phyloP scores from a whole-genome alignment of 2,797 vertebrate species.

The Lacerta agilis region DNA sequence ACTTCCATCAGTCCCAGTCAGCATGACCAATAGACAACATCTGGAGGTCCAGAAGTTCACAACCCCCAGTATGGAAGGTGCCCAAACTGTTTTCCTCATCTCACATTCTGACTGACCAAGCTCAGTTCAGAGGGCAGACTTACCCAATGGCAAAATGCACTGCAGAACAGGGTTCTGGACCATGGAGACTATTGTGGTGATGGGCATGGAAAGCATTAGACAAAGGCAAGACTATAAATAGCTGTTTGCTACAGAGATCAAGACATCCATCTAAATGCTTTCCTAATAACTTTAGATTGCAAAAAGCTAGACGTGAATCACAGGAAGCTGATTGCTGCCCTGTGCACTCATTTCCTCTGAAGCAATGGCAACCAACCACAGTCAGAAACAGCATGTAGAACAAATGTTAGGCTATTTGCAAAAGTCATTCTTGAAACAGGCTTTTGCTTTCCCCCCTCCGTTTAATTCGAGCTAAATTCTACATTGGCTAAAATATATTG shows the following conservation, averaged over 20 bases:
- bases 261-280: neutral
- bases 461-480: neutral
- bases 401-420: neutral
- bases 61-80: neutral
- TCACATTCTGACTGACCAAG: neutral
- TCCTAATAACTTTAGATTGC: neutral
- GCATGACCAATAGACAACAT: too few species aligned
- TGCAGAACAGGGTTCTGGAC: neutral
- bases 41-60: neutral
- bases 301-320: neutral
- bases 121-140: neutral
- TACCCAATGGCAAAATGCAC: neutral
- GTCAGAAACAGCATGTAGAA: neutral
- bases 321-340: neutral
- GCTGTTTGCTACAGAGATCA: neutral
- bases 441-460: neutral
- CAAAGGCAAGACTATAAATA: neutral
- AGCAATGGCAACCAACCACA: neutral
- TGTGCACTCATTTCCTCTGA: slow-evolving; percentile 13
- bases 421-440: neutral
- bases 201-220: neutral
- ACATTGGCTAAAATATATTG: neutral
- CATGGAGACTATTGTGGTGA: neutral
- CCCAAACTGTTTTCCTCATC: neutral
- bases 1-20: too few species aligned